phyloP scores from a whole-genome alignment of 2,113 vertebrate species.

The Peromyscus polionotus region DNA sequence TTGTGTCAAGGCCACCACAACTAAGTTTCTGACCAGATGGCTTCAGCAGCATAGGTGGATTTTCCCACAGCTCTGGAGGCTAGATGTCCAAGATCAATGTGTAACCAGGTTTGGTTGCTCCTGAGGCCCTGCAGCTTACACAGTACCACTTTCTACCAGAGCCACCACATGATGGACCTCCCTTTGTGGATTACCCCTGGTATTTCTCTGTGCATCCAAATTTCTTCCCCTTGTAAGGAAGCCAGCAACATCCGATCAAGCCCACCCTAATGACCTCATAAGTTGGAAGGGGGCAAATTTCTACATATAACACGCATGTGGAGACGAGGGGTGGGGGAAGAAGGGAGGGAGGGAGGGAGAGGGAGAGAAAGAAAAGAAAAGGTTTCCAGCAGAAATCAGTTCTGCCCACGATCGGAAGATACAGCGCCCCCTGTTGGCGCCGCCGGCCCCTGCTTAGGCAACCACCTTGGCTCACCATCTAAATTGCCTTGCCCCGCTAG shows the following conservation, averaged over 20 bases:
- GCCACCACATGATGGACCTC: not conserved
- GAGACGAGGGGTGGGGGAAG: not conserved
- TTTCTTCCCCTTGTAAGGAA: not conserved
- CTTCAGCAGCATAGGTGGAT: not conserved
- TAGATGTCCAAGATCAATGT: constrained; percentile 1
- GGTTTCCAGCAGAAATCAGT: not conserved
- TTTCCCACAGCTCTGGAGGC: not conserved
- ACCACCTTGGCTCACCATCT: constrained; percentile 48
- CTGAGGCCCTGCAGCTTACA: not conserved
- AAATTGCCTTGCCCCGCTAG: not conserved
- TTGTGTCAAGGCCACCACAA: not conserved
- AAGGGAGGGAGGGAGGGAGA: not conserved
- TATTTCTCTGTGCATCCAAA: not conserved
- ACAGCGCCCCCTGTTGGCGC: constrained; percentile 64
- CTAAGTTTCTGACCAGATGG: not conserved
- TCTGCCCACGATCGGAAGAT: not conserved
- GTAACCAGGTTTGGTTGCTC: not conserved
- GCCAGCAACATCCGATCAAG: not conserved
- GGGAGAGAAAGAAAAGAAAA: not conserved
- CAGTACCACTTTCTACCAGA: not conserved
- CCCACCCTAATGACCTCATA: not conserved
- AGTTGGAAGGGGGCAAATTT: not conserved
- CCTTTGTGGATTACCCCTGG: not conserved
- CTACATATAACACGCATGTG: too few relatives aligned
- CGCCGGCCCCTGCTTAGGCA: not conserved